Evolutionary conservation across 2,888 invertebrate genomes (phyloP), one percentile per base, ranked within the genome.

Genomic region (Parapristionchus giblindavisi): DNA sequence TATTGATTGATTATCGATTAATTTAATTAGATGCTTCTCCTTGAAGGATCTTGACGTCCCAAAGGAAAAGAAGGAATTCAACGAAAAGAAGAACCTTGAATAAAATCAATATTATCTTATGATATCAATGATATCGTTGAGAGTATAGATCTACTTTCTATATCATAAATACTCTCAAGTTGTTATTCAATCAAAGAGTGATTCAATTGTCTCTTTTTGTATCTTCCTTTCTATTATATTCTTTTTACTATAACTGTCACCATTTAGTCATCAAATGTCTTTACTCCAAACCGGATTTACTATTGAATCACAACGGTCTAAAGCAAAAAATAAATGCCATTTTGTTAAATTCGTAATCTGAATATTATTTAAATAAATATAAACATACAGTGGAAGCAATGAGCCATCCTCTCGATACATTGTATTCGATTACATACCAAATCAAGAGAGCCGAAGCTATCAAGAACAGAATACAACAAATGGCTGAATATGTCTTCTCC

Each of bases 31-130:
- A 77, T 32, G 85, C 78, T 68, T 86, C 82, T 61, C 85, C 85
- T 73, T 84, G 84, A 71, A 85, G 82, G 65, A 85, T 85, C 80
- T 86, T 86, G 74, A 85, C 80, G 71, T 86, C 85, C 83, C 83
- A 86, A 34, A 86, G 78, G 82, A 83, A 86, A 68, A 86, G 82
- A 40, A 85, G 72, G 79, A 85, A 85, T 66, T 85, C 78, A 40
- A 80, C 78, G 58, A 83, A 43, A 75, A 85, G 78, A 32, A 85
- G 81, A n/a, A 78, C 77, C 77, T 77, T 43, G 8, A 81, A 75
- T 24, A 43, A 17, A 43, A 8, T 14, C 8, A 40, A 29, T 17
- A 40, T 43, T 43, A 43, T 43, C 43, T 43, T 43, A 8, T 5
- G n/a, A 38, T 38, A 36, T 32, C 32, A 32, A 24, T 6, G 21